phyloP scores from a whole-genome alignment of 2,113 vertebrate genomes.

The Oryzias woworae region DNA sequence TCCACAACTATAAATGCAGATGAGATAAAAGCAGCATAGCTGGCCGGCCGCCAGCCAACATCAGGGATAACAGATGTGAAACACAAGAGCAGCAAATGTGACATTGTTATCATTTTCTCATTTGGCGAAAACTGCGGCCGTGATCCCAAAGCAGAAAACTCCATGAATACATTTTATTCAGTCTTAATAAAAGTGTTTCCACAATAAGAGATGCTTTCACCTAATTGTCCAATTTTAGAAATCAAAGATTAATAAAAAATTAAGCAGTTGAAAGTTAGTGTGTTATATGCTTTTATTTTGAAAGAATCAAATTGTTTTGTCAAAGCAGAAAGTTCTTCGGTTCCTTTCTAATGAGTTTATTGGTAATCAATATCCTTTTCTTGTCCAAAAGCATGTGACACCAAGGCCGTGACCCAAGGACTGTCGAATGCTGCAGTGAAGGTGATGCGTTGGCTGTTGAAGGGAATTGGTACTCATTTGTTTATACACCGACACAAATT shows the following conservation, averaged over 20 bases:
- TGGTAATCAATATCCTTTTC: constrained; percentile 58
- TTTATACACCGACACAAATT: constrained; percentile 29
- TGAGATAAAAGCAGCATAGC: constrained; percentile 14
- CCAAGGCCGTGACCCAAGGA: constrained; percentile 37
- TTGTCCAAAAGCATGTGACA: constrained; percentile 39
- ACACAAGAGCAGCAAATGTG: constrained; percentile 36
- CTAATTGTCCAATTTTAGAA: constrained; percentile 1
- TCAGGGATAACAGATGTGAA: constrained; percentile 50
- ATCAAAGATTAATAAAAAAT: constrained; percentile 3
- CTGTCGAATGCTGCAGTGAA: constrained; percentile 25
- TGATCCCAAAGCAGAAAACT: constrained; percentile 19
- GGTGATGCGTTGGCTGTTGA: constrained; percentile 8
- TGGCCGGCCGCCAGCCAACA: constrained; percentile 44
- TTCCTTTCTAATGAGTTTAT: constrained; percentile 64
- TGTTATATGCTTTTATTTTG: constrained; percentile 42
- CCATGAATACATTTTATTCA: constrained; percentile 4
- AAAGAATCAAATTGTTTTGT: constrained; percentile 53
- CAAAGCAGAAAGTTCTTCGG: constrained; percentile 26
- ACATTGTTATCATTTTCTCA: constrained; percentile 28
- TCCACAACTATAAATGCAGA: constrained; percentile 7
- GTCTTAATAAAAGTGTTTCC: constrained; percentile 8
- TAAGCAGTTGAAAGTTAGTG: constrained; percentile 26
- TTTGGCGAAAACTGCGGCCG: constrained; percentile 33
- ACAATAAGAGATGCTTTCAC: not conserved
- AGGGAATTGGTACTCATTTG: constrained; percentile 13